Evolutionary conservation across 2,888 invertebrate genomes (phyloP).

Genomic region (Heteropelma amictum): DNA sequence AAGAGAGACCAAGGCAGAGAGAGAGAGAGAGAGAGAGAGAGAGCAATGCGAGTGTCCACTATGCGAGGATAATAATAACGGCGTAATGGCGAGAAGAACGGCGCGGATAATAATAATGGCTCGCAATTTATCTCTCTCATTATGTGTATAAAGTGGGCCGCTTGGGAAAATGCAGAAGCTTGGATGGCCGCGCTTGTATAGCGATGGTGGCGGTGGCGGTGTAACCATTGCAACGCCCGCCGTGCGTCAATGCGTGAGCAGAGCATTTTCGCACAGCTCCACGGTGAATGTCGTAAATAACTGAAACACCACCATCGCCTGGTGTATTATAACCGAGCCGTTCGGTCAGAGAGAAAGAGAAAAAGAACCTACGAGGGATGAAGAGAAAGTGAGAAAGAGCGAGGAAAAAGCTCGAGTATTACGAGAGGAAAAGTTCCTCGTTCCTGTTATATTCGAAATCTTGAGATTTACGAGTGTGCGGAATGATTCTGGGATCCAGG

Average conservation of each 20-base stretch:
- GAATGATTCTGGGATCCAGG: constrained; percentile 11
- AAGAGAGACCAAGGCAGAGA: constrained; percentile 11
- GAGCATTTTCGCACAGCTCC: constrained; percentile 40
- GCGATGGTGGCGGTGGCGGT: constrained; percentile 11
- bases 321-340: constrained; percentile 29
- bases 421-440: constrained; percentile 20
- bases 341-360: background rate
- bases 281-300: constrained; percentile 51
- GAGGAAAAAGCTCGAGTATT: constrained; percentile 39
- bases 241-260: constrained; percentile 52
- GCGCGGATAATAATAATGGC: constrained; percentile 60
- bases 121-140: constrained; percentile 61
- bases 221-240: constrained; percentile 42
- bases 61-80: constrained; percentile 57
- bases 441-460: constrained; percentile 34
- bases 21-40: constrained; percentile 33
- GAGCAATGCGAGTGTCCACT: constrained; percentile 26
- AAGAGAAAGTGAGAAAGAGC: constrained; percentile 39
- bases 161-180: constrained; percentile 56
- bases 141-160: constrained; percentile 61
- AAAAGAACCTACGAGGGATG: background rate
- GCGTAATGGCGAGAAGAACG: constrained; percentile 59
- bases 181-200: background rate
- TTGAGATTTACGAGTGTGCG: constrained; percentile 21
- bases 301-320: constrained; percentile 46